Evolutionary conservation across 2,797 vertebrate genomes (phyloP).

Genomic region (Acipenser oxyrinchus): DNA sequence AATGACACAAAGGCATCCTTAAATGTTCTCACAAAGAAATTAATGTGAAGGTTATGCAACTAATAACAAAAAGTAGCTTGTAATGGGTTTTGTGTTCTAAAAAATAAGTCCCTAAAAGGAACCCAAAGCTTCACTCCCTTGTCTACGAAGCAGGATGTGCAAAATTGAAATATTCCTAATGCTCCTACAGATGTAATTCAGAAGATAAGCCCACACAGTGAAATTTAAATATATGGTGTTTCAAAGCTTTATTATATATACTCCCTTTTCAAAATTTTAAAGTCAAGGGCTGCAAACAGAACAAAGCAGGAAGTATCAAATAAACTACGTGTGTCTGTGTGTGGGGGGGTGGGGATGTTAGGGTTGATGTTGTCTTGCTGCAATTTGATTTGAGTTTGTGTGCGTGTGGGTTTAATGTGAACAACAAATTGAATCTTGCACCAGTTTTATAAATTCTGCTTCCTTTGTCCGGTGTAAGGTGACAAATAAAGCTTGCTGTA

Average conservation of each 20-base stretch:
- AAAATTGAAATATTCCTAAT: slow-evolving; percentile 10
- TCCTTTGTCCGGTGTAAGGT: too few relatives aligned
- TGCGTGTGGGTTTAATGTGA: too few relatives aligned
- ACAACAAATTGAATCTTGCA: too few relatives aligned
- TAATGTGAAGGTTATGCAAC: slow-evolving; percentile 9
- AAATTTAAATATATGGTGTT: neutral
- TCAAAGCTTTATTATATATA: slow-evolving; percentile 4
- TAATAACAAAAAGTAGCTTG: neutral
- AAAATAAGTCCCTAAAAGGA: slow-evolving; percentile 3
- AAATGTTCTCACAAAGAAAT: neutral
- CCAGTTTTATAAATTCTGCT: too few relatives aligned
- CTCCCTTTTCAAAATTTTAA: neutral
- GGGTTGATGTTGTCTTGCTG: neutral
- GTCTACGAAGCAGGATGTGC: neutral
- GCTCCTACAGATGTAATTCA: slow-evolving; percentile 6
- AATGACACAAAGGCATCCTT: slow-evolving; percentile 2
- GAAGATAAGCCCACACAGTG: slow-evolving; percentile 1
- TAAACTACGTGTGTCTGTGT: too few relatives aligned
- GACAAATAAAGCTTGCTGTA: too few relatives aligned
- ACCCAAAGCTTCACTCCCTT: neutral
- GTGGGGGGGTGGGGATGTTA: neutral
- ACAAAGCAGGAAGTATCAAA: neutral
- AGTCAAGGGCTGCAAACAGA: neutral
- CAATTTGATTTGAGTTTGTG: too few relatives aligned
- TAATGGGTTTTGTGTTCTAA: slow-evolving; percentile 9